Conservation (phyloP, 2,888 invertebrate species). For the Aplocera efformata region DNA sequence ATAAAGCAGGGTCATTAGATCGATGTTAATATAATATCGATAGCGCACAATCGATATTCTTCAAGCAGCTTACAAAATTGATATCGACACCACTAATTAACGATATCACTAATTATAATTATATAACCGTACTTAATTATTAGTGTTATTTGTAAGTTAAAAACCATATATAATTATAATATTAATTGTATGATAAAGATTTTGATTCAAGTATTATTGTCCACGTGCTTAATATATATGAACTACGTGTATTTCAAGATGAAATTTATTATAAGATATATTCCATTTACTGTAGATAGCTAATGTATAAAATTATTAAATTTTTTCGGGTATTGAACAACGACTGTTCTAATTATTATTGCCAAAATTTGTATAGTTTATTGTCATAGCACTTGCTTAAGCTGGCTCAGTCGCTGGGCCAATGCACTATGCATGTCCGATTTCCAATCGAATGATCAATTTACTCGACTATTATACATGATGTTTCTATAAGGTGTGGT, state of each 20-base stretch:
- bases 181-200: background rate
- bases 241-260: slow-evolving; percentile 5
- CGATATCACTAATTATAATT: slow-evolving; percentile 5
- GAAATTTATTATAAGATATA: slow-evolving; percentile 16
- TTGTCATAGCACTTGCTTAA: too few species aligned
- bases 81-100: slow-evolving; percentile 4
- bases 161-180: slow-evolving; percentile 8
- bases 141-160: slow-evolving; percentile 13
- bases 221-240: slow-evolving; percentile 11
- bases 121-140: slow-evolving; percentile 6
- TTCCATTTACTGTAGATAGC: slow-evolving; percentile 24
- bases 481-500: too few species aligned
- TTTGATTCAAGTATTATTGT: slow-evolving; percentile 9
- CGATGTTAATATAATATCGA: slow-evolving; percentile 33
- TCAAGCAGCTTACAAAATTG: slow-evolving; percentile 32
- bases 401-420: too few species aligned
- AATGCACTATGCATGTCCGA: too few species aligned
- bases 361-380: slow-evolving; percentile 2
- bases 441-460: too few species aligned
- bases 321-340: slow-evolving; percentile 11
- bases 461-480: too few species aligned
- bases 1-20: slow-evolving; percentile 53
- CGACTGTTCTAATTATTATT: slow-evolving; percentile 1
- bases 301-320: slow-evolving; percentile 15
- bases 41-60: slow-evolving; percentile 55